Base-by-base conservation (phyloP, 2,888 invertebrate genomes). In the Coleophora flavipennella region DNA sequence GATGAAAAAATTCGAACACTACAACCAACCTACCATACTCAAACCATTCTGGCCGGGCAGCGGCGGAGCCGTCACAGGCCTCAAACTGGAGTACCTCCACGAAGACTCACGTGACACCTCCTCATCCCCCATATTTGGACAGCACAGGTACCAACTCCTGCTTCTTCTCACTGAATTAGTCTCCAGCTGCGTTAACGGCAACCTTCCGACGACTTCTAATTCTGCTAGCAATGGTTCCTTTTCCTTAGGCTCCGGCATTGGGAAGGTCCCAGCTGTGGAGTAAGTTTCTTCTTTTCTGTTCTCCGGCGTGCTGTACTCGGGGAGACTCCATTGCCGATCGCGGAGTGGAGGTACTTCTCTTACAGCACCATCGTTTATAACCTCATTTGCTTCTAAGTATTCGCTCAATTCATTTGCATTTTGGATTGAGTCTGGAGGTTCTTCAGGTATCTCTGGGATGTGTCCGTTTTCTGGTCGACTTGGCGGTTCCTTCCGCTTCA, bases 121-220 rank as follows among this genome's bases (percentile, higher is more conserved):
- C 50, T 81, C 78, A 9, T 81, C 80, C 1, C 68, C 72, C 25
- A 75, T 67, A 31, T 83, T 76, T 0, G 85, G 84, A 44, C 87
- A 87, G 69, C 89, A 89, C 46, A 89, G 76, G 51, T 88, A 79
- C 81, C 89, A 89, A 55, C 88, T 88, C 40, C 89, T 62, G 52
- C 87, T 88, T 45, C 88, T 69, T 35, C 88, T 69, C 1, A 88
- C 79, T 0, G 70, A 54, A 0, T 65, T 55, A 0, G 62, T 54
- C 2, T 78, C 80, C 50, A 83, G 35, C 47, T 81, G 77, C 0
- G 67, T 77, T 35, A 83, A 34, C 1, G 83, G 83, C 25, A 81
- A 35, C 1, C 81, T 44, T 0, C 83, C 83, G 0, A 83, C 84
- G 0, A 76, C 67, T 34, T 81, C 80, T 37, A 84, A 28, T 32